Conservation (phyloP, 2,888 invertebrate species). For the Tubulanus polymorphus region DNA sequence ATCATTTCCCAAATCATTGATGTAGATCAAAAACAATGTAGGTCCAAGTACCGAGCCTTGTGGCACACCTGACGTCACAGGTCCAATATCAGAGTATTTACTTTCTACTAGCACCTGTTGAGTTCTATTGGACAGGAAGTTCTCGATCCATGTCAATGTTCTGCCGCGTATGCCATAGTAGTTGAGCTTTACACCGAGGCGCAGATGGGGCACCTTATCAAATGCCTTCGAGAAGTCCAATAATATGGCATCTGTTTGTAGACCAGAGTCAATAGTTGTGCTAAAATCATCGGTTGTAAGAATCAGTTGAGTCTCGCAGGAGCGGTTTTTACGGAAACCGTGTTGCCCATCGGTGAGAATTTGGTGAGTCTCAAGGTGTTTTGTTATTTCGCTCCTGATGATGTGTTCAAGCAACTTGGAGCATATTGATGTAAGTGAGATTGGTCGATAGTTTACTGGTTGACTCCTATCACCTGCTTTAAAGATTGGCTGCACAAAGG, state of each 20-base stretch:
- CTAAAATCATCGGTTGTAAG: too few relatives aligned
- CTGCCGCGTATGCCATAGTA: neutral
- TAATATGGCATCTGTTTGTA: neutral
- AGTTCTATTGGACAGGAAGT: neutral
- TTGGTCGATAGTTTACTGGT: too few relatives aligned
- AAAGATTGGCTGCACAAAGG: too few relatives aligned
- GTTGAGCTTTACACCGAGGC: neutral
- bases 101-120: neutral
- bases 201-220: neutral
- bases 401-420: too few relatives aligned
- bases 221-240: neutral
- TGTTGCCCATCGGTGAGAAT: too few relatives aligned
- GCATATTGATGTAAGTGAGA: too few relatives aligned
- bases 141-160: neutral
- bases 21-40: neutral
- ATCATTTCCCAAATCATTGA: neutral
- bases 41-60: constrained; percentile 1
- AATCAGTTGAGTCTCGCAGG: too few relatives aligned
- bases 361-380: too few relatives aligned
- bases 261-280: too few relatives aligned
- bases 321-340: too few relatives aligned
- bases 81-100: neutral
- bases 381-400: too few relatives aligned
- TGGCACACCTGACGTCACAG: neutral
- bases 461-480: too few relatives aligned